A percentile compares a stretch with the other conserved stretches of the same genome.
phyloP scores from a whole-genome alignment of 2,113 vertebrate genomes.

The Labeo catla region DNA sequence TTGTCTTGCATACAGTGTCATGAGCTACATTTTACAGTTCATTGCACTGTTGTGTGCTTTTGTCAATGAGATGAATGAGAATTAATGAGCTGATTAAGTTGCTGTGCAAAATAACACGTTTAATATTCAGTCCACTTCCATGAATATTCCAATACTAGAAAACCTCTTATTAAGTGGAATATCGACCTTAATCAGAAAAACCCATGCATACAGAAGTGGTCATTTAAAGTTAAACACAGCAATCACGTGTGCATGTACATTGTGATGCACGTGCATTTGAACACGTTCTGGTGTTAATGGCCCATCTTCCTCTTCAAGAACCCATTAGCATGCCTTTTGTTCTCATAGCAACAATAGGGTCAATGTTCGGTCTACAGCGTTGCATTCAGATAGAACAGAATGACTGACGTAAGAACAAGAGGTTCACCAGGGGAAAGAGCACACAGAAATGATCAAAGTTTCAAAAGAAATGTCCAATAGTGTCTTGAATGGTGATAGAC shows the following conservation, averaged over 20 bases:
- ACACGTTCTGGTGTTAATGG: background rate
- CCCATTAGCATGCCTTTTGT: slow-evolving; percentile 75
- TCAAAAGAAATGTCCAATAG: background rate
- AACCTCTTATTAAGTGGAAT: background rate
- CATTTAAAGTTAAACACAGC: background rate
- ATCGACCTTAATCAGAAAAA: background rate
- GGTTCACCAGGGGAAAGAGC: background rate
- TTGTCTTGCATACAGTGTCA: background rate
- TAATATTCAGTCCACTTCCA: background rate
- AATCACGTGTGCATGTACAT: background rate
- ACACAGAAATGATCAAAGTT: background rate
- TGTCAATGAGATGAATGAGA: background rate
- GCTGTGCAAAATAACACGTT: background rate
- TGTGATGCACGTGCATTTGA: background rate
- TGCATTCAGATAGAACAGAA: slow-evolving; percentile 53
- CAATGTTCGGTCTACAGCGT: slow-evolving; percentile 69
- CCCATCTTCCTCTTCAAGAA: slow-evolving; percentile 46
- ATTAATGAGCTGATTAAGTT: background rate
- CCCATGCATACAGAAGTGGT: background rate
- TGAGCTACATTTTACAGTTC: background rate
- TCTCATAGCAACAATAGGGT: slow-evolving; percentile 68
- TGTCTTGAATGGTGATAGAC: background rate
- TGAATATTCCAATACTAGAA: background rate
- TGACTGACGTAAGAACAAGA: slow-evolving; percentile 23
- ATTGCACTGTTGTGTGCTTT: background rate